Evolutionary conservation across 2,113 vertebrate genomes (phyloP).

Genomic region (Anolis carolinensis): DNA sequence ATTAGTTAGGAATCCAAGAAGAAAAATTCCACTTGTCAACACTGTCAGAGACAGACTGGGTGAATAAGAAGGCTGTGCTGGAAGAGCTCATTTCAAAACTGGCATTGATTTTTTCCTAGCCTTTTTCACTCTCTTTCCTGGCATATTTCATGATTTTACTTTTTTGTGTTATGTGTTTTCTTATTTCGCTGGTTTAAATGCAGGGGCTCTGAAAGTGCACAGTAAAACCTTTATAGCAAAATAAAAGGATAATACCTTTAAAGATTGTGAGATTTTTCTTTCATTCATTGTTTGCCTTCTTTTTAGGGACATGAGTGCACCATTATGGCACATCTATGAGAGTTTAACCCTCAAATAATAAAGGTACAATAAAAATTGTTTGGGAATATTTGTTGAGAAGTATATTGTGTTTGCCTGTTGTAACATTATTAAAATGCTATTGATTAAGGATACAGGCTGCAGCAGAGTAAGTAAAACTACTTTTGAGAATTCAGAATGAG

Average conservation of each 20-base stretch:
- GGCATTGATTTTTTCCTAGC: not conserved
- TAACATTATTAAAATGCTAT: not conserved
- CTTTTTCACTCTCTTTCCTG: constrained; percentile 10
- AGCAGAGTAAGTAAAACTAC: not conserved
- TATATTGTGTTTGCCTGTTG: not conserved
- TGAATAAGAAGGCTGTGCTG: not conserved
- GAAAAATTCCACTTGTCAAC: not conserved
- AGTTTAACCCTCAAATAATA: not conserved
- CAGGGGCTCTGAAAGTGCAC: not conserved
- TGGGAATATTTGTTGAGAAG: not conserved
- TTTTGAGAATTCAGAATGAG: not conserved
- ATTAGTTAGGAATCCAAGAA: not conserved
- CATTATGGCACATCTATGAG: too few relatives aligned
- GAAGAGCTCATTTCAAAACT: constrained; percentile 2
- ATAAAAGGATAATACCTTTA: not conserved
- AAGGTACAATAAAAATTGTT: not conserved
- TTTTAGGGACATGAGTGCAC: too few relatives aligned
- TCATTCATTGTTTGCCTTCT: too few relatives aligned
- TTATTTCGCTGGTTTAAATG: not conserved
- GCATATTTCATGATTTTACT: not conserved
- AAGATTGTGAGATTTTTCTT: not conserved
- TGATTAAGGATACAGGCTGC: too few relatives aligned
- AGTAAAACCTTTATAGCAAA: not conserved
- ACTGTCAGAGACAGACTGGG: constrained; percentile 13
- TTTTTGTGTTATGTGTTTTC: not conserved